Base-by-base conservation (phyloP, 2,113 vertebrate genomes). In the Corydoras maculifer region DNA sequence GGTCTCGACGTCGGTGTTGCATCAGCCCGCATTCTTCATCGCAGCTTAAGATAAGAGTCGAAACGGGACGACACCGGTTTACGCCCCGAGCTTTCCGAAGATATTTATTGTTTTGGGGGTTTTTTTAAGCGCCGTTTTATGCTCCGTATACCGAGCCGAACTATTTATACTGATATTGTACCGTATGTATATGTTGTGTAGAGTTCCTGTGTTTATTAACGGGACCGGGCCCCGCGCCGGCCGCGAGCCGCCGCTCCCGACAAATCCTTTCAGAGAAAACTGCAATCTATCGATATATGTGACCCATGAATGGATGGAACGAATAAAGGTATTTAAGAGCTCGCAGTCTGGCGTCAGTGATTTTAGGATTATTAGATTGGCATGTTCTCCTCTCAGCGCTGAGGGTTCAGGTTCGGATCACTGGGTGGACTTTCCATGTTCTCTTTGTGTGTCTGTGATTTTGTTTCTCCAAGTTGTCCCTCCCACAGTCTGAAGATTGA, bases 111-210 rank as follows among this genome's bases (percentile, higher is more conserved):
- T 65, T 78, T 32, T 54, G 50, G 31, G 43, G 73, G 48, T 74
- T 77, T 75, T 82, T 58, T 63, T 60, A 10, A 2, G 9, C 29
- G 65, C 57, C 58, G 64, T 79, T 78, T 74, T 69, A 62, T 75
- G 65, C 62, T 64, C 70, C 58, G 55, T 80, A 76, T 76, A 76
- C 73, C 57, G 62, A 64, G 73, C 68, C 59, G 50, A 79, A 77
- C 61, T 81, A 82, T 82, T 80, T 82, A 80, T 81, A 80, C 58
- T 75, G 64, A 80, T 81, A 77, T 72, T 78, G 73, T 76, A 75
- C 51, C 70, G 53, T 80, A 75, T 85, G 76, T 82, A 77, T 78
- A 80, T 80, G 79, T 78, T 81, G 82, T 80, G 76, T 77, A 79
- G 71, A 81, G 65, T 75, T 77, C 43, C 71, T 70, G 78, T 78